Percentiles rank a stretch among this genome's conserved stretches.
phyloP scores from a whole-genome alignment of 2,888 invertebrate species.

The Melitaea athalia region DNA sequence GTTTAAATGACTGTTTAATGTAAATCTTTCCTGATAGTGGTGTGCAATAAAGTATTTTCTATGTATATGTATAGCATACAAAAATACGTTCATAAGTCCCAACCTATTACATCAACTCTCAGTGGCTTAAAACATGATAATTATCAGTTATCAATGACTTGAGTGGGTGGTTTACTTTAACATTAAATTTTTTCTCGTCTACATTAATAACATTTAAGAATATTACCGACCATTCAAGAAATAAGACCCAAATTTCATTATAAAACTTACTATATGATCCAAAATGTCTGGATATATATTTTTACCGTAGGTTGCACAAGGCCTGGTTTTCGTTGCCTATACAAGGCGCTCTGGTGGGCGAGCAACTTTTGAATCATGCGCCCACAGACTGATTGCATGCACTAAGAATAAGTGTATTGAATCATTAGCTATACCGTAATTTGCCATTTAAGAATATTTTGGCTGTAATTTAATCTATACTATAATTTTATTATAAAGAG shows the following conservation, averaged over 20 bases:
- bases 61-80: no score
- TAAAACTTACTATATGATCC: constrained; percentile 20
- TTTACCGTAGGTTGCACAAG: constrained; percentile 60
- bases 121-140: background rate
- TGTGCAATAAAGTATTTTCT: no score
- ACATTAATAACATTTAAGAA: background rate
- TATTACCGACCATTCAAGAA: constrained; percentile 11
- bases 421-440: constrained; percentile 32
- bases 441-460: background rate
- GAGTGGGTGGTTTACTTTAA: constrained; percentile 22
- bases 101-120: background rate
- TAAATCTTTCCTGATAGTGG: no score
- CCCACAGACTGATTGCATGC: constrained; percentile 64
- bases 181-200: constrained; percentile 1
- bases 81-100: background rate
- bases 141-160: constrained; percentile 26
- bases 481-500: no score
- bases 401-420: constrained; percentile 39
- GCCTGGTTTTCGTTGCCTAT: constrained; percentile 55
- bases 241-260: constrained; percentile 16
- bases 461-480: constrained; percentile 4
- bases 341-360: constrained; percentile 57
- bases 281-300: constrained; percentile 28
- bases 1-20: no score
- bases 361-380: constrained; percentile 66